A percentile compares a stretch with the other conserved stretches of the same genome.
Conservation (phyloP, 1,140 invertebrate species). For the Ceratina calcarata region DNA sequence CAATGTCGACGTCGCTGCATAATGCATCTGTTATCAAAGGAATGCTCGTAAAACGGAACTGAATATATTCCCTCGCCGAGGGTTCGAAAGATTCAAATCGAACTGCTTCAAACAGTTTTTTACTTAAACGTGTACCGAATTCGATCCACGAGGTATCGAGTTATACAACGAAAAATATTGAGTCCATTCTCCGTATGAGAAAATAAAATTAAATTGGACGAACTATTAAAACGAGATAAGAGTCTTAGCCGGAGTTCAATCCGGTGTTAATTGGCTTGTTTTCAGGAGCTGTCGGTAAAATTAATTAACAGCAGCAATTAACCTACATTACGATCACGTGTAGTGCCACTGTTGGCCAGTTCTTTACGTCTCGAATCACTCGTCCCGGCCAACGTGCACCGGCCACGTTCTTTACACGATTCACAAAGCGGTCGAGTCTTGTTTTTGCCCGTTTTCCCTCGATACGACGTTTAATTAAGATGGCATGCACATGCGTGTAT, state of each 20-base stretch:
- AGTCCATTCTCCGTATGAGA: neutral
- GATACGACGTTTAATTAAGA: neutral
- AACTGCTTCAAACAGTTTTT: no score
- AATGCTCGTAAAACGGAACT: neutral
- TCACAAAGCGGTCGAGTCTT: neutral
- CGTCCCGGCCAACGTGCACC: neutral
- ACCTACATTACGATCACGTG: constrained; percentile 32
- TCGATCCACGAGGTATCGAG: no score
- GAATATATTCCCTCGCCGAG: constrained; percentile 6
- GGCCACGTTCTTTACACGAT: neutral
- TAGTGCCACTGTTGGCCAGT: neutral
- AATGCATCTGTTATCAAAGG: constrained; percentile 13
- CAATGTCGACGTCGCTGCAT: neutral
- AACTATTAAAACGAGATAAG: neutral
- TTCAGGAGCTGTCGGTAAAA: constrained; percentile 13
- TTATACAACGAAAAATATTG: no score
- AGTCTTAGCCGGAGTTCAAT: neutral
- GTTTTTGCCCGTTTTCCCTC: neutral
- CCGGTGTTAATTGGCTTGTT: constrained; percentile 32
- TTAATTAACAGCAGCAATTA: constrained; percentile 40
- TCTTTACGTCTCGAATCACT: neutral
- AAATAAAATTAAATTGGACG: neutral
- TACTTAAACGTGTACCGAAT: no score
- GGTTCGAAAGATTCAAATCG: no score
- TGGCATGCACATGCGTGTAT: neutral